Percentiles rank a stretch among this genome's conserved stretches.
Conservation (phyloP, 1,140 invertebrate genomes). For the Bradynema listronoti region DNA sequence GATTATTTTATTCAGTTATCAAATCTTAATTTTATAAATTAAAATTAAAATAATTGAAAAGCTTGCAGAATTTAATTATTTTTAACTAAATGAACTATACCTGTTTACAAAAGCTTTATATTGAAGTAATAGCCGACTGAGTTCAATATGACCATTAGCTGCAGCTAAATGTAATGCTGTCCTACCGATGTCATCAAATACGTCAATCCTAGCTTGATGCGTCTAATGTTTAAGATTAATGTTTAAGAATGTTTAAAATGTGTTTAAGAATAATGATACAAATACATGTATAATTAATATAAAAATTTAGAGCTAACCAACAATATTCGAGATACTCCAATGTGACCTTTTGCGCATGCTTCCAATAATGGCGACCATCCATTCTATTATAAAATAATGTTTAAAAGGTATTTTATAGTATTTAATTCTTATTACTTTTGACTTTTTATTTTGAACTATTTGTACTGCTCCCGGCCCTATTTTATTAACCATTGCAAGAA, state of each 20-base stretch:
- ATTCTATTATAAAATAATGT: slow-evolving; percentile 57
- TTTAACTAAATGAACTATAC: not conserved
- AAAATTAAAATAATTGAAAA: slow-evolving; percentile 14
- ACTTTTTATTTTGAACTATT: slow-evolving; percentile 84
- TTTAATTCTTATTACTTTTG: slow-evolving; percentile 64
- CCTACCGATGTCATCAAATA: slow-evolving; percentile 75
- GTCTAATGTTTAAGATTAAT: no score
- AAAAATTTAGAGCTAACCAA: no score
- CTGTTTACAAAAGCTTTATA: slow-evolving; percentile 94
- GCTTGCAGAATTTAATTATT: slow-evolving; percentile 8
- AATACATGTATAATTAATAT: no score
- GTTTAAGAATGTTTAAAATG: no score
- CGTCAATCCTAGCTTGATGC: slow-evolving; percentile 83
- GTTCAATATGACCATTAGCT: slow-evolving; percentile 78
- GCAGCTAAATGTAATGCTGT: slow-evolving; percentile 79
- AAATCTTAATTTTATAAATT: no score
- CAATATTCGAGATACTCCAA: slow-evolving; percentile 63
- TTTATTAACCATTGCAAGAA: slow-evolving; percentile 82
- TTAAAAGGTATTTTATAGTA: no score
- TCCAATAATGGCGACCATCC: slow-evolving; percentile 94
- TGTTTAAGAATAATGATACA: no score
- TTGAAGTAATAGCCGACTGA: slow-evolving; percentile 85
- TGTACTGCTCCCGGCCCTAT: slow-evolving; percentile 79
- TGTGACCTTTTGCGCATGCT: slow-evolving; percentile 67
- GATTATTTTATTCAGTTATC: no score